Conservation (phyloP, 2,113 vertebrate species). For the Nerophis lumbriciformis region DNA sequence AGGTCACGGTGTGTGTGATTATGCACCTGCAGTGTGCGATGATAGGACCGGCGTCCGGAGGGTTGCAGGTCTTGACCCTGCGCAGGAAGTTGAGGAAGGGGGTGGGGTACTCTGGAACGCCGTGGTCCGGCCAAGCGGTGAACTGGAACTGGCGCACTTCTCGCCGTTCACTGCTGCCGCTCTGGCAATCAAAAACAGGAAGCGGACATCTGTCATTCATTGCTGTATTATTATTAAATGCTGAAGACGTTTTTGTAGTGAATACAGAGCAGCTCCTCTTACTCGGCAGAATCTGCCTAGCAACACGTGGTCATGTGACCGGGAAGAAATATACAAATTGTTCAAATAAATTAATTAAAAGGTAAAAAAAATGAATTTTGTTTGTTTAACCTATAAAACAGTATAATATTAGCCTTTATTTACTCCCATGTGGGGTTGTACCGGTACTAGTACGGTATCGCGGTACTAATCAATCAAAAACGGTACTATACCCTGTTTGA, state of each 20-base stretch:
- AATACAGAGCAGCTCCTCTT: neutral
- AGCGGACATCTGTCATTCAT: neutral
- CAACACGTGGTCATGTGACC: too few species aligned
- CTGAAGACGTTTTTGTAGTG: neutral
- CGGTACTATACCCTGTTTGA: too few species aligned
- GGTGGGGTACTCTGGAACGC: slow-evolving; percentile 93
- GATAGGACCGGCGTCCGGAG: slow-evolving; percentile 88
- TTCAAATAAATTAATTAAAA: too few species aligned
- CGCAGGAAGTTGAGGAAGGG: slow-evolving; percentile 95
- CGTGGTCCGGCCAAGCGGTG: slow-evolving; percentile 94
- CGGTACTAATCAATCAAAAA: too few species aligned
- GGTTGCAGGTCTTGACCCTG: slow-evolving; percentile 94
- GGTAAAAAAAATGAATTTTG: too few species aligned
- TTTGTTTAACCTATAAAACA: too few species aligned
- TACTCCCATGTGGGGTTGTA: too few species aligned
- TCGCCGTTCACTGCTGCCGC: slow-evolving; percentile 87
- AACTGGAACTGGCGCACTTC: slow-evolving; percentile 99
- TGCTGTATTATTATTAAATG: neutral
- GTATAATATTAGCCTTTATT: too few species aligned
- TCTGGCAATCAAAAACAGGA: slow-evolving; percentile 62
- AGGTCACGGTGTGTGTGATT: neutral
- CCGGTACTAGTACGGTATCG: too few species aligned
- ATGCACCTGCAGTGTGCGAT: slow-evolving; percentile 94
- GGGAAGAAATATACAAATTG: too few species aligned
- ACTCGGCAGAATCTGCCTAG: too few species aligned